These are phyloP conservation scores for Laupala kohalensis DNA, from an alignment of 1,140 invertebrate genomes.

Conservation along the genomic window DNA sequence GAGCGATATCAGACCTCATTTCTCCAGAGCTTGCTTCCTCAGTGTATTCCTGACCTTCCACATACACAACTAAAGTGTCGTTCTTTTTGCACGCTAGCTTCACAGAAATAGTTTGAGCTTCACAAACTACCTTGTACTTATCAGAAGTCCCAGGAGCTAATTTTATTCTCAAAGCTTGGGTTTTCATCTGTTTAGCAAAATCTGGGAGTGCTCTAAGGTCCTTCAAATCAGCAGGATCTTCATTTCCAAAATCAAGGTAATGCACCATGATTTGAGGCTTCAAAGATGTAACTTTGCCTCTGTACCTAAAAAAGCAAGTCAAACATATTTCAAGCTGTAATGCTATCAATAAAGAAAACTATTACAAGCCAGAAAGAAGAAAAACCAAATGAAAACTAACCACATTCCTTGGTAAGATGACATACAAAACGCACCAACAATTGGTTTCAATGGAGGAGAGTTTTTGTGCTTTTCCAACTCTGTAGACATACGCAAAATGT, in stretches of 20 bases:
- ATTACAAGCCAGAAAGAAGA: no score
- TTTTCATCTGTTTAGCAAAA: not conserved
- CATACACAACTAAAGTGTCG: not conserved
- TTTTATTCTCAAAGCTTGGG: not conserved
- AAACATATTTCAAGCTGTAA: no score
- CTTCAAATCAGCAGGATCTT: not conserved
- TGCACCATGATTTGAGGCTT: not conserved
- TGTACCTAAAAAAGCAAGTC: not conserved
- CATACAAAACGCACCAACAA: not conserved
- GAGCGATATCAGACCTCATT: not conserved
- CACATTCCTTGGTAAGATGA: not conserved
- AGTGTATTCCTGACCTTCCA: not conserved
- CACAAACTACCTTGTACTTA: not conserved
- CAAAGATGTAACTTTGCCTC: not conserved
- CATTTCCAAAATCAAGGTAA: conserved; percentile 4
- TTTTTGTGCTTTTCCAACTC: no score
- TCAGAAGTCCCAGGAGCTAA: not conserved
- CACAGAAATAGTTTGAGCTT: not conserved
- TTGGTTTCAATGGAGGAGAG: no score
- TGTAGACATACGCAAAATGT: no score
- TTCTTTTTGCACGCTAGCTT: not conserved
- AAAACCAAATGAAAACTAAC: not conserved
- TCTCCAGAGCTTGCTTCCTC: not conserved
- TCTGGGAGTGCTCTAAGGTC: not conserved
- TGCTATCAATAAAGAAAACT: no score